A percentile compares a stretch with the other conserved stretches of the same genome.
Conservation (phyloP, 2,888 invertebrate genomes). For the Phasia obesa region DNA sequence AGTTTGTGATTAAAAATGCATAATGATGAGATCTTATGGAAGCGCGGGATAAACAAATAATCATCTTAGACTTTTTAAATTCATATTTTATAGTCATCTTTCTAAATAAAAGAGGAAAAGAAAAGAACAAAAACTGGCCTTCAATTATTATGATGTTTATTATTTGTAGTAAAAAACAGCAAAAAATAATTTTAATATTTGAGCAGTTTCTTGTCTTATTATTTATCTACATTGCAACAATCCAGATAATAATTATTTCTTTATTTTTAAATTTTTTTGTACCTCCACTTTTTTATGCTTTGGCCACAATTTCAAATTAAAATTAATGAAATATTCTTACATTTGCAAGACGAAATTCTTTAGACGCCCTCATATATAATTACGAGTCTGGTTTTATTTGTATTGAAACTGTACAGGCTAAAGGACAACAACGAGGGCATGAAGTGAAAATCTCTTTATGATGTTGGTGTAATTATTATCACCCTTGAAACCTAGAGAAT, state of each 20-base stretch:
- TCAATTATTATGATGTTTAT: slow-evolving; percentile 46
- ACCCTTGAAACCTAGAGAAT: slow-evolving; percentile 51
- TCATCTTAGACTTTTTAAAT: slow-evolving; percentile 9
- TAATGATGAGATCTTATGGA: slow-evolving; percentile 12
- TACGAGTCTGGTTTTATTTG: slow-evolving; percentile 35
- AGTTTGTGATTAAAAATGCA: slow-evolving; percentile 50
- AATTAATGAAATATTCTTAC: slow-evolving; percentile 81
- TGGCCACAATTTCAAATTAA: slow-evolving; percentile 80
- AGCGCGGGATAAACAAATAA: slow-evolving; percentile 49
- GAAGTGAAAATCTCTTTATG: slow-evolving; percentile 46
- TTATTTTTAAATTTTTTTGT: slow-evolving; percentile 8
- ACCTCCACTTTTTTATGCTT: slow-evolving; percentile 10
- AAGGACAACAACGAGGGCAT: slow-evolving; percentile 46
- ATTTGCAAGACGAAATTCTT: slow-evolving; percentile 77
- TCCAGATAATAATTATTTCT: slow-evolving; percentile 61
- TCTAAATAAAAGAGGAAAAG: background rate
- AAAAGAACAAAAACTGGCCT: slow-evolving; percentile 11
- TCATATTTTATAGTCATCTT: background rate
- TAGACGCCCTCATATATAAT: slow-evolving; percentile 75
- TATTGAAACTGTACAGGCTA: slow-evolving; percentile 25
- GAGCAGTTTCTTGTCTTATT: slow-evolving; percentile 51
- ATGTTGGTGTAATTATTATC: slow-evolving; percentile 70
- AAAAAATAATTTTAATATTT: slow-evolving; percentile 67
- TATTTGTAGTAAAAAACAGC: slow-evolving; percentile 19
- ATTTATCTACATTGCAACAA: slow-evolving; percentile 51